Percentiles rank a stretch among this genome's conserved stretches.
Conservation (phyloP, 2,113 vertebrate species). For the Strix uralensis region DNA sequence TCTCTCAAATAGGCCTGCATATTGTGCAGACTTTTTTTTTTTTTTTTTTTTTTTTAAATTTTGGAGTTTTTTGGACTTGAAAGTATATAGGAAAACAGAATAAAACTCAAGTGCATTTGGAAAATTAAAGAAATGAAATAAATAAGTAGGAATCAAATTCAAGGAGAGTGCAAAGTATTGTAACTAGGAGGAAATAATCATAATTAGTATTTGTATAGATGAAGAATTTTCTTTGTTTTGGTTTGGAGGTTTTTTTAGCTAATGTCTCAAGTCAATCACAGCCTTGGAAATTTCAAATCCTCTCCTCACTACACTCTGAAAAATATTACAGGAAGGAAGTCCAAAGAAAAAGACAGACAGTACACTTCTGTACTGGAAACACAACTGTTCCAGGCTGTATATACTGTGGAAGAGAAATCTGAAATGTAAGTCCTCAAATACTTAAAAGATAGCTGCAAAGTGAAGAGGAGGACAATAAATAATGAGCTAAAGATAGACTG, state of each 20-base stretch:
- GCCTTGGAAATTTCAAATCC: not conserved
- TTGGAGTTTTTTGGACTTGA: not conserved
- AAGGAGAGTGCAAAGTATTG: not conserved
- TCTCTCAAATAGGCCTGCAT: not conserved
- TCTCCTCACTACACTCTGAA: not conserved
- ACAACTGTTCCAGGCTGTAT: not conserved
- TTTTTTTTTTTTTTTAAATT: not conserved
- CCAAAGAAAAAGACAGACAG: not conserved
- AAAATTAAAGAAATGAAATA: not conserved
- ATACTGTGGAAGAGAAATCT: not conserved
- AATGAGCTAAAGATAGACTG: not conserved
- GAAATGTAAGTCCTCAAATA: not conserved
- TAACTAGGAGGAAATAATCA: not conserved
- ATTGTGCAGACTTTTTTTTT: not conserved
- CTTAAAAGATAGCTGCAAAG: not conserved
- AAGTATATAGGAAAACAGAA: not conserved
- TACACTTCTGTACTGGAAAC: not conserved
- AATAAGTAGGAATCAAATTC: not conserved
- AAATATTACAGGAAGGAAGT: not conserved
- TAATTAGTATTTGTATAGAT: too few relatives aligned
- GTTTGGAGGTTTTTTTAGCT: not conserved
- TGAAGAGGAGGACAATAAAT: not conserved
- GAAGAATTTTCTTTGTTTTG: fast-evolving
- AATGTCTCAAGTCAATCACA: not conserved
- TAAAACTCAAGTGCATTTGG: not conserved